These are phyloP conservation scores for Phrynosoma platyrhinos DNA, from an alignment of 2,113 vertebrate species.

Conservation along the genomic window DNA sequence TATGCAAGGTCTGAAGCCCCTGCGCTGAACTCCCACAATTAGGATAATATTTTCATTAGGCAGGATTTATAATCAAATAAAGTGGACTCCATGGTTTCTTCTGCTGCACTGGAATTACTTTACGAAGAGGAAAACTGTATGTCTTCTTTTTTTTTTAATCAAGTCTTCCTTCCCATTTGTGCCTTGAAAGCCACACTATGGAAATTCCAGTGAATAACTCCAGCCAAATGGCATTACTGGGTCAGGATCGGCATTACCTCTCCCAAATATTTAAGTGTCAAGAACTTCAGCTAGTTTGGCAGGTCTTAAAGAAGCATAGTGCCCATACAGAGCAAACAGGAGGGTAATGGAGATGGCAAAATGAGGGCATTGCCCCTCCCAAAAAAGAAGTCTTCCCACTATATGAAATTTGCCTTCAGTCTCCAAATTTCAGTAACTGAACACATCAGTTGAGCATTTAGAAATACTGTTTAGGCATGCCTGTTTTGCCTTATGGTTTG, in stretches of 20 bases:
- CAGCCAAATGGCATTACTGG: neutral
- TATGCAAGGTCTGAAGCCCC: neutral
- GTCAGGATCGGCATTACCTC: neutral
- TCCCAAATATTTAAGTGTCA: neutral
- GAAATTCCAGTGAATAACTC: neutral
- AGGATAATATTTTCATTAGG: fast-evolving
- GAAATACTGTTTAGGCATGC: too few relatives aligned
- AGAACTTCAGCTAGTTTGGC: neutral
- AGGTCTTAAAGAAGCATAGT: neutral
- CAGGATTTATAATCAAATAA: neutral
- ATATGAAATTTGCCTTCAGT: too few relatives aligned
- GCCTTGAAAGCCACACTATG: neutral
- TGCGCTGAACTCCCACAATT: neutral
- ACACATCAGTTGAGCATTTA: too few relatives aligned
- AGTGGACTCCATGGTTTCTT: neutral
- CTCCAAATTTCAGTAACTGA: too few relatives aligned
- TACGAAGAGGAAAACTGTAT: neutral
- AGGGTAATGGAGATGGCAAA: too few relatives aligned
- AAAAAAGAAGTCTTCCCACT: too few relatives aligned
- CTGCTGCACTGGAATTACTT: neutral
- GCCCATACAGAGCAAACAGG: neutral
- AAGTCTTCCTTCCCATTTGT: too few relatives aligned
- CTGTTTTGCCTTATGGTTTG: too few relatives aligned
- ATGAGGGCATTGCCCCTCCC: too few relatives aligned
- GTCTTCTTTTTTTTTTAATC: neutral